Base-by-base conservation (phyloP, 2,113 vertebrate species). In the Pygoscelis antarcticus region DNA sequence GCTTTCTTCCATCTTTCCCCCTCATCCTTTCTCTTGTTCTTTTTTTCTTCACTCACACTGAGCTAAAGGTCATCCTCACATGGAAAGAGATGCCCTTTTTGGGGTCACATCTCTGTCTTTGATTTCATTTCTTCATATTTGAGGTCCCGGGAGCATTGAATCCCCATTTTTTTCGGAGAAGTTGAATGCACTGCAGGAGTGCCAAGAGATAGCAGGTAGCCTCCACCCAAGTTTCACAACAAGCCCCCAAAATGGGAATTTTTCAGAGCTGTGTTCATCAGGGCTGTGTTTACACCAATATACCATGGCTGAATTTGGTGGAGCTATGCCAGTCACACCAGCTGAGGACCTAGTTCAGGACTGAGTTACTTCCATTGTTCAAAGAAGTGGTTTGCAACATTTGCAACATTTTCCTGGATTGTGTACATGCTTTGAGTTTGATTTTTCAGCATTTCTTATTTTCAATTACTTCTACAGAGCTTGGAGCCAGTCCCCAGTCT, bases 381-480 rank as follows among this genome's bases (percentile, higher is more conserved):
- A 54, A 49, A 93, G 30, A 69, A 89, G 54, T 10, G 32, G 27
- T 64, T 97, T 86, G 54, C 68, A 87, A 61, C 60, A 76, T 81
- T 90, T 88, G 68, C 88, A 86, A 58, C 22, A 70, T 72, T 95
- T 95, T 96, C 75, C 81, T 95, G 89, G 71, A 69, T 70, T 94
- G 38, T 72, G 49, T 87, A 29, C 46, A 46, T 13, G 46, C 22
- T 69, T 40, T 74, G 62, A 83, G 74, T 61, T 91, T 46, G 78
- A 89, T 94, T 93, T 42, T 94, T 82, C 91, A 96, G 74, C 44
- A 74, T 95, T 91, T 96, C 62, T 54, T 82, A 84, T 72, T 92
- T 93, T 86, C 66, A 94, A 55, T 86, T 87, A 80, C 81, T 95
- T 93, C 68, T 77, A 51, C 66, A 69, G 64, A 90, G 81, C 47